Evolutionary conservation across 2,888 invertebrate genomes (phyloP).

Genomic region (Scaptodrosophila latifasciaeformis): DNA sequence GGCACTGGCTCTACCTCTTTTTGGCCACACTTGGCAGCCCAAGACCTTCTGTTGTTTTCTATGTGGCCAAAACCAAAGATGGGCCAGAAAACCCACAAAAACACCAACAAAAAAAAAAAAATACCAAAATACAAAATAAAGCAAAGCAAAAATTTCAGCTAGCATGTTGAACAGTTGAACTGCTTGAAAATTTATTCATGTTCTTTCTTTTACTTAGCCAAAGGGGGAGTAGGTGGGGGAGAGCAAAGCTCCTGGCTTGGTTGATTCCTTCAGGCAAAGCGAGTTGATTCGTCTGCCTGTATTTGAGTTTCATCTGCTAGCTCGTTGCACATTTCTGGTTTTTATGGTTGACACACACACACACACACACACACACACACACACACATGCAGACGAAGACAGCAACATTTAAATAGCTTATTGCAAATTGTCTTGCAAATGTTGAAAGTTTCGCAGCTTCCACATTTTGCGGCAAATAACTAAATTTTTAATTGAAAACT

Average conservation of each 20-base stretch:
- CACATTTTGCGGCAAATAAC: background rate
- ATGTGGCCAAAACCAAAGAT: background rate
- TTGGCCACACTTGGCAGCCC: too few relatives aligned
- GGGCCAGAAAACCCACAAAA: background rate
- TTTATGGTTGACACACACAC: background rate
- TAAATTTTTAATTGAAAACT: constrained; percentile 4
- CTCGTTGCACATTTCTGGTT: background rate
- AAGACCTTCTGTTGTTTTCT: too few relatives aligned
- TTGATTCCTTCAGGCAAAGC: background rate
- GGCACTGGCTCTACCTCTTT: too few relatives aligned
- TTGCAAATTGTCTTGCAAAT: background rate
- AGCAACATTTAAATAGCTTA: background rate
- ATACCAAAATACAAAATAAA: constrained; percentile 36
- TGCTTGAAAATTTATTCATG: constrained; percentile 57
- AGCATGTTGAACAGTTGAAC: constrained; percentile 57
- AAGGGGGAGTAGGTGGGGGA: too few relatives aligned
- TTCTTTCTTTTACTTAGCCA: background rate
- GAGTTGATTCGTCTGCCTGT: background rate
- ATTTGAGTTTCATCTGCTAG: constrained; percentile 1
- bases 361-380: background rate
- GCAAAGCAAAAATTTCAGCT: constrained; percentile 1
- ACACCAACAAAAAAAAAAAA: constrained; percentile 42
- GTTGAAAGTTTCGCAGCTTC: background rate
- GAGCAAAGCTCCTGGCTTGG: too few relatives aligned
- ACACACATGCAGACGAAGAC: background rate